Base-by-base conservation (phyloP, 2,797 vertebrate species). In the Carapus acus region DNA sequence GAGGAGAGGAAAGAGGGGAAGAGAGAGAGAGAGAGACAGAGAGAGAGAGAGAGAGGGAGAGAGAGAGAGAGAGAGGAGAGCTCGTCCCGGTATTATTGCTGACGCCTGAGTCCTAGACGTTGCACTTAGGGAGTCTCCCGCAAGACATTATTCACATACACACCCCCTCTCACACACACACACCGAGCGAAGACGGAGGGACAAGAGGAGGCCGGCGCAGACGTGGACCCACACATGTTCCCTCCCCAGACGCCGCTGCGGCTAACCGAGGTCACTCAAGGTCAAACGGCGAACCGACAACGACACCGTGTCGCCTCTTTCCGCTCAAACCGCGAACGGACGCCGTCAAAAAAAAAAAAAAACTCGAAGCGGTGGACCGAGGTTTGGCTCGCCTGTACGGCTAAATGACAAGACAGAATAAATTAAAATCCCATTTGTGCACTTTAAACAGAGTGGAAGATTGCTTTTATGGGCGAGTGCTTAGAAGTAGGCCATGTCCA, bases 81-180 rank as follows among this genome's bases (percentile, higher is more conserved):
- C 72, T 71, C 62, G 77, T 81, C 77, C 78, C 62, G 67, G 78
- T 78, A 83, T 85, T 86, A 87, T 58, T 83, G 83, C 86, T 83
- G 85, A 88, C 77, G 82, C 87, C 83, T 67, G 69, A 80, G 77
- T 79, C 82, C 78, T 74, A 82, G 84, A 83, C 76, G 24, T 71
- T 80, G 81, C 82, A 84, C 87, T 84, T 83, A 86, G 60, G 78
- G 77, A 77, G 82, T 87, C 84, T 86, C 83, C 77, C 79, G 67
- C 69, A 77, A 80, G 74, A 81, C 81, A 86, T 86, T 83, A 87
- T 82, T 87, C 84, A 88, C 83, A 80, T 74, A 74, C 79, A 75
- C 73, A 73, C 24, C 5, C 24, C 9, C 75, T 73, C 79, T 74
- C 84, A 87, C 83, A 80, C 75, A 74, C 78, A 75, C 49, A 40